These are phyloP conservation scores for Archegozetes longisetosus DNA, from an alignment of 1,140 invertebrate genomes.

Conservation along the genomic window DNA sequence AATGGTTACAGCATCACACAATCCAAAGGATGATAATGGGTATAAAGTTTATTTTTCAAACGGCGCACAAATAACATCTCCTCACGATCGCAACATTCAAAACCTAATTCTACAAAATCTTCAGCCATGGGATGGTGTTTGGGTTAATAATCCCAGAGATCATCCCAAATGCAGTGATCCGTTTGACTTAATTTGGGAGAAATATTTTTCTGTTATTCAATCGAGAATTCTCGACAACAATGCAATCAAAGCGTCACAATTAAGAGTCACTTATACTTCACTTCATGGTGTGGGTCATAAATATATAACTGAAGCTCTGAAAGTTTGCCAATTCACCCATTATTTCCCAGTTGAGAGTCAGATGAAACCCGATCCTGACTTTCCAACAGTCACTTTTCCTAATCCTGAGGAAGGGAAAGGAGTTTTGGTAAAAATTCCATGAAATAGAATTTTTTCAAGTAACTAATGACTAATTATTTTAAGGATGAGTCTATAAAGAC, in stretches of 20 bases:
- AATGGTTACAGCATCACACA: slow-evolving; percentile 97
- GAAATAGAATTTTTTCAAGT: not conserved
- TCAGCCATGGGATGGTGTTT: slow-evolving; percentile 46
- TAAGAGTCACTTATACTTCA: slow-evolving; percentile 61
- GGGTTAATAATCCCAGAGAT: slow-evolving; percentile 36
- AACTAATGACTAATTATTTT: slow-evolving; percentile 10
- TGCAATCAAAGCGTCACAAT: slow-evolving; percentile 19
- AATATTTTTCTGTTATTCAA: slow-evolving; percentile 20
- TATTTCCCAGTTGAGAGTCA: slow-evolving; percentile 59
- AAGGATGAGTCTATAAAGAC: slow-evolving; percentile 60
- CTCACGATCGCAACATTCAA: slow-evolving; percentile 77
- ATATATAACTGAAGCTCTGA: slow-evolving; percentile 58
- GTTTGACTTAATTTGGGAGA: slow-evolving; percentile 32
- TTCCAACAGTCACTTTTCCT: slow-evolving; percentile 89
- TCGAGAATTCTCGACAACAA: slow-evolving; percentile 21
- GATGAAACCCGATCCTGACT: slow-evolving; percentile 81
- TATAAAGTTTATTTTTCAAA: slow-evolving; percentile 97
- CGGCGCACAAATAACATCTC: slow-evolving; percentile 83
- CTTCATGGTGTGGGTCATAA: slow-evolving; percentile 93
- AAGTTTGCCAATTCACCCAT: slow-evolving; percentile 48
- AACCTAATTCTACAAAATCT: slow-evolving; percentile 57
- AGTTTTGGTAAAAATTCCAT: slow-evolving; percentile 41
- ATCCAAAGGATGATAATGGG: slow-evolving; percentile 97
- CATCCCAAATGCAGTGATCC: slow-evolving; percentile 31
- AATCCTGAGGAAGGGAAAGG: slow-evolving; percentile 95